These are phyloP conservation scores for Menidia menidia DNA, from an alignment of 2,797 vertebrate genomes.

Conservation along the genomic window DNA sequence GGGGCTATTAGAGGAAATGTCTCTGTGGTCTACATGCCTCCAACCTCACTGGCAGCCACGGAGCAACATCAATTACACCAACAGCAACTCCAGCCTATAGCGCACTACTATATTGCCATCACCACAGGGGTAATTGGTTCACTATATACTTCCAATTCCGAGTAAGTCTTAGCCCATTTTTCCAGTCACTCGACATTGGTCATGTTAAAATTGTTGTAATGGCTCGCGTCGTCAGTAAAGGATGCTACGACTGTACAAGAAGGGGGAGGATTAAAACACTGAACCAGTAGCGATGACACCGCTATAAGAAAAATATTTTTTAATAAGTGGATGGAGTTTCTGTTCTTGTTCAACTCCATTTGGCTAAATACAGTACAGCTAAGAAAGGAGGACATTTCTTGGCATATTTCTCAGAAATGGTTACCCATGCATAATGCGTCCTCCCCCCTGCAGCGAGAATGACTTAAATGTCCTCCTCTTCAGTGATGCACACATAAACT, in stretches of 20 bases:
- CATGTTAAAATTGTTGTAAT: slow-evolving; percentile 79
- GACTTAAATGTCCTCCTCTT: slow-evolving; percentile 52
- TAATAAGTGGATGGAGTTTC: slow-evolving; percentile 6
- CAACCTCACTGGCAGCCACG: slow-evolving; percentile 74
- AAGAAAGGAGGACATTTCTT: slow-evolving; percentile 16
- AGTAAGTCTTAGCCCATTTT: slow-evolving; percentile 75
- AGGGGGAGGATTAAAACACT: slow-evolving; percentile 32
- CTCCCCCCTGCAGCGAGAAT: slow-evolving; percentile 15
- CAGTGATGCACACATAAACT: slow-evolving; percentile 55
- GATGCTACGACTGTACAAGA: slow-evolving; percentile 63
- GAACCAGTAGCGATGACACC: slow-evolving; percentile 23
- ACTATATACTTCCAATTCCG: slow-evolving; percentile 78
- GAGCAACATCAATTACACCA: slow-evolving; percentile 81
- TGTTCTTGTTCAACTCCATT: slow-evolving; percentile 27
- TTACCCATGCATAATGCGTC: slow-evolving; percentile 41
- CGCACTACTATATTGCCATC: slow-evolving; percentile 77
- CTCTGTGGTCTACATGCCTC: slow-evolving; percentile 75
- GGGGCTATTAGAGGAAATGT: slow-evolving; percentile 76
- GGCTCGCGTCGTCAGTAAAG: slow-evolving; percentile 57
- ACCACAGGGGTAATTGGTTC: slow-evolving; percentile 81
- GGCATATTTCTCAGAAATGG: slow-evolving; percentile 37
- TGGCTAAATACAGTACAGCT: neutral
- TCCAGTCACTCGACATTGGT: slow-evolving; percentile 69
- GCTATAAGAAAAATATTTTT: slow-evolving; percentile 22
- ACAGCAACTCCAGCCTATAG: slow-evolving; percentile 69